Evolutionary conservation across 1,140 invertebrate species (phyloP), one percentile per base, ranked within the genome.

Genomic region (Popillia japonica): DNA sequence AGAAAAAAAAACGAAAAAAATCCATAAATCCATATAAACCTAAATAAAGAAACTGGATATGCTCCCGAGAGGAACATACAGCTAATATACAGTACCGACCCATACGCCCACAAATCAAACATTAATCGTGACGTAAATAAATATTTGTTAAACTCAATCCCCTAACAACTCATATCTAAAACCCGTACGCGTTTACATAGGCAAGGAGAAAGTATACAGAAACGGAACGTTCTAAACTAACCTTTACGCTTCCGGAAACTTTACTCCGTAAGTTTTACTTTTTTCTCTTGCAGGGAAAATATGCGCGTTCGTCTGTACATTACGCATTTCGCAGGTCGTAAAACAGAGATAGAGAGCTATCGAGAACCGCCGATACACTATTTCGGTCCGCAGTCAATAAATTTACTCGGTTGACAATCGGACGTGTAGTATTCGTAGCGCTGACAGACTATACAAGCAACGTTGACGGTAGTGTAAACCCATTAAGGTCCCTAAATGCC

Each of bases 381-480:
- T 74, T 74, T 74, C 14, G n/a, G 6, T 14, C 14, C 17, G 0
- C 27, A 74, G 72, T 74, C 72, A 74, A 74, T 74, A 74, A 74
- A 74, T 74, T 74, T 74, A 40, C 34, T 22, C 14, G 6, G 17
- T 10, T 42, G 72, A 74, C 72, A 74, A 42, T 74, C 41, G 72
- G 72, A 74, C 72, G 34, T 74, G 72, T 74, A 74, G 72, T 44
- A 68, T 27, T 68, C 41, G 40, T 74, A 74, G 40, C 72, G 72
- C 14, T 41, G 72, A 41, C 41, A 44, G 72, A 20, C 72, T 9
- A 20, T 74, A 40, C 72, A 74, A 74, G 40, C 40, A 44, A 74
- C 41, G 72, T 20, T 22, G 40, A 41, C 72, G 34, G 14, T 41
- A 22, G 40, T 40, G 72, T 74, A 74, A 74, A 74, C 72, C 40